Conservation (phyloP, 2,888 invertebrate genomes). For the Bugulina stolonifera region DNA sequence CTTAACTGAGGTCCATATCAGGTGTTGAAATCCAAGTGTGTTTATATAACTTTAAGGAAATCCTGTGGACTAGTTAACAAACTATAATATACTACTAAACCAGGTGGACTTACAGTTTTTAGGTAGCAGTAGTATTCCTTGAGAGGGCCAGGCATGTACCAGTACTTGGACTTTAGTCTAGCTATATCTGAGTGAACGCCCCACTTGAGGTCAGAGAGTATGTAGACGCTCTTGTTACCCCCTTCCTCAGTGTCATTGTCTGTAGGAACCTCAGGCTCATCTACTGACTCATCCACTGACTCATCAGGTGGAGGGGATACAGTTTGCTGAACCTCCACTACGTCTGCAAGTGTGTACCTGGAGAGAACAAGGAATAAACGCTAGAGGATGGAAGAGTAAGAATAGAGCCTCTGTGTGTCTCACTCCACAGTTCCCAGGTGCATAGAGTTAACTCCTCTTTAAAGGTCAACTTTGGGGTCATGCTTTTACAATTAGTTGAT, state of each 20-base stretch:
- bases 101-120: neutral
- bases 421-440: no score
- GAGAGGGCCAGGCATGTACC: slow-evolving; percentile 17
- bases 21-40: no score
- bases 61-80: no score
- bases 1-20: no score
- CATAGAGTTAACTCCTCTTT: no score
- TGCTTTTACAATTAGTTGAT: no score
- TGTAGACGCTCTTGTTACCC: slow-evolving; percentile 60
- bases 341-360: neutral
- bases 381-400: no score
- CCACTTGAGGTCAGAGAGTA: slow-evolving; percentile 73
- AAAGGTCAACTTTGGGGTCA: no score
- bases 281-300: neutral
- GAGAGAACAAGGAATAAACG: no score
- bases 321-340: neutral
- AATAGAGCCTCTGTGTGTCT: no score
- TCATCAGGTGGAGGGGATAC: neutral
- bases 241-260: neutral
- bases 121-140: slow-evolving; percentile 22
- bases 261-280: neutral
- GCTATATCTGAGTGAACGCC: slow-evolving; percentile 77
- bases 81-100: no score
- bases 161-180: slow-evolving; percentile 63
- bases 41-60: no score